Base-by-base conservation (phyloP, 2,888 invertebrate genomes). In the Cremastobaeus sp. region DNA sequence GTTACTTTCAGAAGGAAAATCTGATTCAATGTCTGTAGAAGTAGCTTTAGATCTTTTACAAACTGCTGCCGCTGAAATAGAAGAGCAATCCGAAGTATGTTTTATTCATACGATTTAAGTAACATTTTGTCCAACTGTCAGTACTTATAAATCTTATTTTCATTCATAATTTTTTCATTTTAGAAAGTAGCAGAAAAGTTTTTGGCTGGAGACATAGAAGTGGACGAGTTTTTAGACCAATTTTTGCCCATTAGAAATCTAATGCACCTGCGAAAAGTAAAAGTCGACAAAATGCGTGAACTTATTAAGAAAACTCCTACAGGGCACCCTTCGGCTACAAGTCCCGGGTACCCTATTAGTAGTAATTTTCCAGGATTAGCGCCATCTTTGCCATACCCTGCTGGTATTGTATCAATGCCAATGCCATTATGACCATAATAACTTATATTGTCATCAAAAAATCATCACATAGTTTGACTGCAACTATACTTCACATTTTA, bases 211-310 rank as follows among this genome's bases (percentile, higher is more conserved):
- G 92, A 93, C 55, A 89, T 94, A 4, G 89, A 90, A 48, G 88
- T 91, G 0, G 98, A 98, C 14, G 91, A 92, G 70, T 99, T 98
- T 85, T 88, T 98, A 2, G 94, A 95, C 70, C 92, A 94, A 65
- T 99, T 97, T 87, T 90, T 95, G 64, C 90, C 91, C 0, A 90
- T 91, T 72, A 91, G 98, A 41, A 92, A 93, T 81, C 84, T 92
- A 30, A 94, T 95, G 90, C 96, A 96, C 85, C 85, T 93, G 74
- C 90, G 97, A 48, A 93, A 95, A 84, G 93, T 98, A 8, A 98
- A 98, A 89, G 93, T 96, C 0, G 98, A 99, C 77, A 98, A 98
- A 89, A 93, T 99, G 93, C 90, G 92, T 45, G 95, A 95, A 83
- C 87, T 95, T 8, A 88, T 94, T 41, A 88, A 87, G 60, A 87